A percentile compares a stretch with the other conserved stretches of the same genome.
These are phyloP conservation scores for Sinhomidia bicolor DNA, from an alignment of 2,888 invertebrate genomes.

Conservation along the genomic window DNA sequence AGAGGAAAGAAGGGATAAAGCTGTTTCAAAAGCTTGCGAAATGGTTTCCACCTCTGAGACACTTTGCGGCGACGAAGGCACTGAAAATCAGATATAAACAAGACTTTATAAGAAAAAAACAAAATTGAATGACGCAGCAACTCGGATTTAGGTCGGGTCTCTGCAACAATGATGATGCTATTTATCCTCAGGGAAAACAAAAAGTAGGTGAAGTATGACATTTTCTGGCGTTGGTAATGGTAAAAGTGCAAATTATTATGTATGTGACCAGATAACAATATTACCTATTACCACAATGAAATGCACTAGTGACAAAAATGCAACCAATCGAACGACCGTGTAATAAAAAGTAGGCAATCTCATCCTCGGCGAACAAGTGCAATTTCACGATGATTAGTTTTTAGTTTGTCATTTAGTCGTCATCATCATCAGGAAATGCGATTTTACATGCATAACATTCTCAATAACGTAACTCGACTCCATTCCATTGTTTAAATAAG, in stretches of 20 bases:
- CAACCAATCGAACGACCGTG: background rate
- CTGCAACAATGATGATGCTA: too few species aligned
- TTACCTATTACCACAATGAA: background rate
- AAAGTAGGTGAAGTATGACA: background rate
- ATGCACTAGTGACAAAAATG: background rate
- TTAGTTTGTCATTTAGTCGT: background rate
- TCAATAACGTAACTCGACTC: too few species aligned
- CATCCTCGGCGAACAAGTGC: background rate
- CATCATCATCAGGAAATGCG: background rate
- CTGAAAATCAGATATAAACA: too few species aligned
- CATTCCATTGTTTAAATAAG: too few species aligned
- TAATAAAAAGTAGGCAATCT: background rate
- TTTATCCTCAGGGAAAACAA: background rate
- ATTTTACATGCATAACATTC: too few species aligned
- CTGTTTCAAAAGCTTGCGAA: slow-evolving; percentile 8
- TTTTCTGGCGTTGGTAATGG: background rate
- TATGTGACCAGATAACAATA: background rate
- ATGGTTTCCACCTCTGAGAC: background rate
- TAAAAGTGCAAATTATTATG: background rate
- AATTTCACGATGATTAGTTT: background rate
- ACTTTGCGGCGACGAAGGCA: background rate
- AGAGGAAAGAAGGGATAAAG: slow-evolving; percentile 7
- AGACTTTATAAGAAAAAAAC: too few species aligned
- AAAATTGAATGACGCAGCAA: background rate
- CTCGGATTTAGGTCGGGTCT: background rate